Evolutionary conservation across 2,888 invertebrate genomes (phyloP), one percentile per base, ranked within the genome.

Genomic region (Mellilla xanthometata): DNA sequence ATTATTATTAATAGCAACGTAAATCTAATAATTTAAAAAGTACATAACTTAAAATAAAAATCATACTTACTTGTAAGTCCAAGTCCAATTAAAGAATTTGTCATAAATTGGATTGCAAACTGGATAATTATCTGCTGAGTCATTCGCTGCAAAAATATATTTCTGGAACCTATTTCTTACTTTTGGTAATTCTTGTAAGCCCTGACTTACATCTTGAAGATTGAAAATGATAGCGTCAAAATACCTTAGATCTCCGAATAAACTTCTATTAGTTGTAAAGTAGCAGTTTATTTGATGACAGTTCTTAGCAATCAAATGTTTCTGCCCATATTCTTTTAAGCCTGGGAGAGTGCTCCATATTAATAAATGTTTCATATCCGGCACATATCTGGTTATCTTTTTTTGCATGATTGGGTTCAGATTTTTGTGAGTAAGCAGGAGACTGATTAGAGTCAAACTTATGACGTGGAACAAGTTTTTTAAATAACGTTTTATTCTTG

Each of bases 21-120:
- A n/a, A n/a, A n/a, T n/a, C n/a, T n/a, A n/a, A n/a, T 3, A 1
- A 5, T 19, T 5, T 19, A 1, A 19, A 1, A 19, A 19, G 6
- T 19, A 19, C 15, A 19, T 5, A 5, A 19, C 6, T 1, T 19
- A 5, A 6, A 5, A 19, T 19, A 19, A 19, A 19, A 5, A 1
- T 1, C 1, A 29, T 22, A 40, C 46, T 47, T 61, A 85, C 84
- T 69, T 81, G 54, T 86, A 87, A 0, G 81, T 80, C 87, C 86
- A 87, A 8, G 84, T 84, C 87, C 87, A 87, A 45, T 87, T 88
- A 39, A 87, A 88, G 50, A 72, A 87, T 13, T 61, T 24, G 11
- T 87, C 81, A 41, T 76, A 87, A 9, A 59, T 32, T 0, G 69
- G 27, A 49, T 73, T 54, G 43, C 85, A 87, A 1, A 84, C 65